A percentile compares a stretch with the other conserved stretches of the same genome.
Conservation (phyloP, 2,797 vertebrate species). For the Cephalopachus bancanus region DNA sequence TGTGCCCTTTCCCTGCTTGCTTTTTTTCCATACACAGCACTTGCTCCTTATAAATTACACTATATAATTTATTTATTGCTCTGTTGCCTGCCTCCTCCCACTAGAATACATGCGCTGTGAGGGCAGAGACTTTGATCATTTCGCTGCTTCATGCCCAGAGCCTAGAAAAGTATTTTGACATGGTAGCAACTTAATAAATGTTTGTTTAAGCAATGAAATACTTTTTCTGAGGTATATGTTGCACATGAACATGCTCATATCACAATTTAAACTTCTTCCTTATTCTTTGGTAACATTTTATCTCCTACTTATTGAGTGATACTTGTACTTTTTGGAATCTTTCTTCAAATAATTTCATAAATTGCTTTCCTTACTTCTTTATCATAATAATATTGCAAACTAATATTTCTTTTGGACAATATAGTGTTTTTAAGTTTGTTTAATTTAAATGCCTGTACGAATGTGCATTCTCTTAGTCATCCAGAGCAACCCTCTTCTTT, state of each 20-base stretch:
- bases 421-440: background rate
- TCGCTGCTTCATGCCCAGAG: background rate
- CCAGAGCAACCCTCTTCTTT: background rate
- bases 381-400: background rate
- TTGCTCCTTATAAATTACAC: background rate
- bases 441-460: background rate
- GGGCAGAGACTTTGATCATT: background rate
- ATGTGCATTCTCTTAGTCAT: background rate
- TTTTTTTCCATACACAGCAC: background rate
- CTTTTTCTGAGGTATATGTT: background rate
- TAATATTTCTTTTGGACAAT: background rate
- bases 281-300: conserved; percentile 3
- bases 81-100: background rate
- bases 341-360: conserved; percentile 18
- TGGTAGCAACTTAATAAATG: background rate
- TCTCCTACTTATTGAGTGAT: background rate
- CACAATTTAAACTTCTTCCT: background rate
- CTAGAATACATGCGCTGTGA: too few species aligned
- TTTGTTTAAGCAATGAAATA: background rate
- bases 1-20: background rate
- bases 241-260: background rate
- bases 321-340: background rate
- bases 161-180: background rate
- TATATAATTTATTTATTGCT: background rate
- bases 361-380: conserved; percentile 13